Conservation (phyloP, 2,113 vertebrate genomes). For the Atlantisia rogersi region DNA sequence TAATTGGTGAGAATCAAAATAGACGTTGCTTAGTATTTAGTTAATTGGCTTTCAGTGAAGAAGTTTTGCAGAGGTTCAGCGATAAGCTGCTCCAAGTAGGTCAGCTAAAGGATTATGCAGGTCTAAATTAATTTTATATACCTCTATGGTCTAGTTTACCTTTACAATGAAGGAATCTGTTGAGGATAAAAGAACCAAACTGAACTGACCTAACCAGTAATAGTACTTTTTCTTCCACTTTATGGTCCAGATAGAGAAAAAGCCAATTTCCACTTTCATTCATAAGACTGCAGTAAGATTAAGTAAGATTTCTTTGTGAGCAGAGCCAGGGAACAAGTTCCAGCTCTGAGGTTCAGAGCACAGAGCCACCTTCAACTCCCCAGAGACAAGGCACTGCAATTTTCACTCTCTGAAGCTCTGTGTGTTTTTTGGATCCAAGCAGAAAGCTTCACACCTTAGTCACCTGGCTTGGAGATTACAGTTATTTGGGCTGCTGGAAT, state of each 20-base stretch:
- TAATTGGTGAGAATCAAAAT: not conserved
- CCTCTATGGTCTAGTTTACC: not conserved
- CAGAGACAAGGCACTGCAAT: not conserved
- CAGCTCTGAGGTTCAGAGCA: not conserved
- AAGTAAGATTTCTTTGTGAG: not conserved
- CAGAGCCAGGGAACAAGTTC: not conserved
- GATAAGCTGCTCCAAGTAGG: not conserved
- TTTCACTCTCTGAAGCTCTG: not conserved
- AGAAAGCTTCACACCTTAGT: not conserved
- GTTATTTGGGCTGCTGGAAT: not conserved
- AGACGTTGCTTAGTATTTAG: not conserved
- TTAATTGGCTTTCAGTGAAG: not conserved
- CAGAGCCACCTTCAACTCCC: not conserved
- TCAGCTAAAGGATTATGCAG: not conserved
- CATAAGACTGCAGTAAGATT: not conserved
- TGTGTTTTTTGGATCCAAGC: not conserved
- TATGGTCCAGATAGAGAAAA: not conserved
- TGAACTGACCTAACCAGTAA: not conserved
- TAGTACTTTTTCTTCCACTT: not conserved
- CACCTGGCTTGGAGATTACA: not conserved
- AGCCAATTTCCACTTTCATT: not conserved
- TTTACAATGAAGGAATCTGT: not conserved
- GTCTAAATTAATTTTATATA: not conserved
- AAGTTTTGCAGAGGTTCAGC: not conserved
- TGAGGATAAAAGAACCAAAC: not conserved